Evolutionary conservation across 2,113 vertebrate species (phyloP), one percentile per base, ranked within the genome.

Genomic region (Fulmarus glacialis): DNA sequence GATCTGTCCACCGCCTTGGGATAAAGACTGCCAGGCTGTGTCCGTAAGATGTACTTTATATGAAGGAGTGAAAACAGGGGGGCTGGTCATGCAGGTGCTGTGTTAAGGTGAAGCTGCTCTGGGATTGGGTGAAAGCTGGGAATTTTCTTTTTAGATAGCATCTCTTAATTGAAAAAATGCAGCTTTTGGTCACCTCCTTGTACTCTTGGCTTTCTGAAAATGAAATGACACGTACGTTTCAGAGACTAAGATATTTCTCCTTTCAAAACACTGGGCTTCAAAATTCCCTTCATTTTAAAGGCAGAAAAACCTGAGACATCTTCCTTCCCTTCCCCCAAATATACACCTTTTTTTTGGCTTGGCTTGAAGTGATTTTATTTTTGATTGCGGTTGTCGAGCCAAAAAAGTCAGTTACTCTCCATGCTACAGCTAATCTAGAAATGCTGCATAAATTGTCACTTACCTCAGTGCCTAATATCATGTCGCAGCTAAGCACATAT

Each of bases 381-480:
- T 73, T 6, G 0, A 15, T 29, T 87, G 79, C 4, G 2, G 42
- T 26, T 91, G 55, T 36, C 2, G 47, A 94, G 89, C 68, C 85
- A 87, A 73, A 73, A 27, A 47, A 88, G n/a, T 56, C 62, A 82
- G 56, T 73, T 90, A 64, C 59, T 90, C 75, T 53, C 74, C 32
- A 17, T 48, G 64, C 85, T 87, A 23, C 67, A 84, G 89, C 81
- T 88, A 48, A 94, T 82, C 88, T 82, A 68, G 67, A 72, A 86
- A 59, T 58, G 58, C 95, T 82, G 97, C 88, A 97, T 82, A 90
- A 95, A 95, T 92, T 95, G 92, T 94, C 96, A 90, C 95, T 88
- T 85, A 56, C 74, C 63, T 96, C n/a, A 3, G 70, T 55, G 71
- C 66, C 78, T 87, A 47, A 94, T 90, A 72, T 9, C 83, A 58